These are phyloP conservation scores for Corythoichthys haematopterus DNA, from an alignment of 2,113 vertebrate genomes.

Conservation along the genomic window DNA sequence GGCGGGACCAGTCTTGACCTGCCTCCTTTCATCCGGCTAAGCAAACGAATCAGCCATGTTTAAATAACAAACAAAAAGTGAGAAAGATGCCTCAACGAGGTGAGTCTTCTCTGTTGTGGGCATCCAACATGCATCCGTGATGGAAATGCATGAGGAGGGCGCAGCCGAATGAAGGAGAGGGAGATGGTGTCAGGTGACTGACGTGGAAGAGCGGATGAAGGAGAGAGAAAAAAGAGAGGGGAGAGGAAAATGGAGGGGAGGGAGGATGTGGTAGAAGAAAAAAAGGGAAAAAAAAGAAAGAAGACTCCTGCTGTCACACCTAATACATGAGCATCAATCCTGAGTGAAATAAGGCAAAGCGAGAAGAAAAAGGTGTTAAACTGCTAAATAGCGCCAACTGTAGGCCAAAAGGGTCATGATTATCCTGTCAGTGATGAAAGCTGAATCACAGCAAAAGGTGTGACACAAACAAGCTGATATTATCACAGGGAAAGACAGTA, in stretches of 20 bases:
- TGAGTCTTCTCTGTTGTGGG: conserved; percentile 22
- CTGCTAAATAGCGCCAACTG: neutral
- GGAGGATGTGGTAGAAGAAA: conserved; percentile 60
- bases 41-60: conserved; percentile 33
- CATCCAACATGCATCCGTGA: conserved; percentile 43
- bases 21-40: conserved; percentile 17
- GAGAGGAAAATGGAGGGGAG: conserved; percentile 13
- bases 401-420: conserved; percentile 26
- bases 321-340: neutral
- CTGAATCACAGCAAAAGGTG: neutral
- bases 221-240: conserved; percentile 15
- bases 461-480: neutral
- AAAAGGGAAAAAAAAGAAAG: conserved; percentile 45
- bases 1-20: conserved; percentile 38
- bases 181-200: conserved; percentile 51
- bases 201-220: conserved; percentile 56
- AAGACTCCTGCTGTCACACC: conserved; percentile 1
- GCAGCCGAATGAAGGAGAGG: conserved; percentile 8
- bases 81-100: neutral
- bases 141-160: conserved; percentile 11
- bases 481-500: neutral
- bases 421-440: conserved; percentile 10
- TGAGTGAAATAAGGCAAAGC: conserved; percentile 3
- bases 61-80: conserved; percentile 8
- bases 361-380: conserved; percentile 4